Conservation (phyloP, 2,888 invertebrate genomes). For the Diloba caeruleocephala region DNA sequence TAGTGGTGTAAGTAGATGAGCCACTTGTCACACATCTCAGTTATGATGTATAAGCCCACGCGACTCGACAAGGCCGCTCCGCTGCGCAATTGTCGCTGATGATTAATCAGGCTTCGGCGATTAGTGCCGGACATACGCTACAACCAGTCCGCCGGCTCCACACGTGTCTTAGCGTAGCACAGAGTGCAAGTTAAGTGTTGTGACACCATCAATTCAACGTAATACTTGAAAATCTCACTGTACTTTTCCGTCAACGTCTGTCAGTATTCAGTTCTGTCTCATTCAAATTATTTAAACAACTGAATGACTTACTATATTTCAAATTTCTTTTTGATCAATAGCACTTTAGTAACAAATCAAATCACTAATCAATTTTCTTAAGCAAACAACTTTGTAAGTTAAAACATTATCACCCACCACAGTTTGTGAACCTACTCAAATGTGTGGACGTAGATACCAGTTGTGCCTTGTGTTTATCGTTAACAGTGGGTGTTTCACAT, state of each 20-base stretch:
- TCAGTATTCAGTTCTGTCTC: not conserved
- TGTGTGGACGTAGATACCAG: conserved; percentile 61
- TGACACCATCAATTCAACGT: conserved; percentile 21
- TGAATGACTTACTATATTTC: conserved; percentile 2
- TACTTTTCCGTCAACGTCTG: not conserved
- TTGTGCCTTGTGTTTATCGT: conserved; percentile 61
- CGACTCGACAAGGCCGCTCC: conserved; percentile 77
- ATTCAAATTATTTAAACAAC: conserved; percentile 14
- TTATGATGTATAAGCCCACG: conserved; percentile 83
- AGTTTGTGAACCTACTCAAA: conserved; percentile 70
- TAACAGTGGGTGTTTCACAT: conserved; percentile 66
- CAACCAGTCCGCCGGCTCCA: conserved; percentile 68
- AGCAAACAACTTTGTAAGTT: conserved; percentile 60
- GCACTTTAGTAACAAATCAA: conserved; percentile 46
- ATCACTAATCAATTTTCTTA: conserved; percentile 38
- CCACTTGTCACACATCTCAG: conserved; percentile 65
- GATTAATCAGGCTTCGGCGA: conserved; percentile 82
- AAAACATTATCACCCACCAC: conserved; percentile 68
- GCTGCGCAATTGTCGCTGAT: conserved; percentile 85
- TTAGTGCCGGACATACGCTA: conserved; percentile 82
- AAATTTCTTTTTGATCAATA: conserved; percentile 11
- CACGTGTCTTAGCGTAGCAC: conserved; percentile 45
- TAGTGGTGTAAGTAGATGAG: conserved; percentile 64
- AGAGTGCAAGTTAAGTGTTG: conserved; percentile 45
- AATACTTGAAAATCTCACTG: conserved; percentile 2